Evolutionary conservation across 23 tunicate species (phyloP), one percentile per base, ranked within the genome.

Genomic region (Trididemnum nubilum): DNA sequence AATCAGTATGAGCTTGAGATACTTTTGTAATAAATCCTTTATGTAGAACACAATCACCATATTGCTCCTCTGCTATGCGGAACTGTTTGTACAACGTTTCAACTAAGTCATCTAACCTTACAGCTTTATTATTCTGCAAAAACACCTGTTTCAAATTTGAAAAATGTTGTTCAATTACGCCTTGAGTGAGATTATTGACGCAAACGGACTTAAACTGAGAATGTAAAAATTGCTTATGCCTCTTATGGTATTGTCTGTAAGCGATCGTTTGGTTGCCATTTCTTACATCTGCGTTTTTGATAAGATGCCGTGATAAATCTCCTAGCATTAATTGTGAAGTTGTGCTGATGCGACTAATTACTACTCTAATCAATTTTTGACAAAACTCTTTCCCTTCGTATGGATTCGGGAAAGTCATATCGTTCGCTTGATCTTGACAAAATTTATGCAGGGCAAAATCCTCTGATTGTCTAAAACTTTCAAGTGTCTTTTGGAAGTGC

Each of bases 291-390:
- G n/a, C n/a, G n/a, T n/a, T n/a, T n/a, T n/a, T n/a, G n/a, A n/a
- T n/a, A n/a, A n/a, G 21, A 25, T 82, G 85, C 12, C 85, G 85
- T 77, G 85, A 82, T 37, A 82, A 71, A 44, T 82, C 85, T 28
- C 85, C 85, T 2, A 70, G 27, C 85, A 82, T 67, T 7, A 82
- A 21, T 49, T 82, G 54, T 35, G 78, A 82, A 29, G 85, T 82
- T 2, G 78, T 39, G n/a, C 64, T 21, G 25, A 82, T 82, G 25
- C 85, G 72, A 78, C 71, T 27, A 12, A 78, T 24, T 22, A 78
- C 58, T 7, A 78, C 40, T 1, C 65, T 57, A 22, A 54, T n/a
- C 34, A 78, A 33, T 26, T 0, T 0, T 26, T 29, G 7, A 57
- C 67, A 78, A 33, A 78, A 78, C 29, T 54, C 0, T 59, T 54